Conservation (phyloP, 2,113 vertebrate genomes). For the Hippocampus barbouri region DNA sequence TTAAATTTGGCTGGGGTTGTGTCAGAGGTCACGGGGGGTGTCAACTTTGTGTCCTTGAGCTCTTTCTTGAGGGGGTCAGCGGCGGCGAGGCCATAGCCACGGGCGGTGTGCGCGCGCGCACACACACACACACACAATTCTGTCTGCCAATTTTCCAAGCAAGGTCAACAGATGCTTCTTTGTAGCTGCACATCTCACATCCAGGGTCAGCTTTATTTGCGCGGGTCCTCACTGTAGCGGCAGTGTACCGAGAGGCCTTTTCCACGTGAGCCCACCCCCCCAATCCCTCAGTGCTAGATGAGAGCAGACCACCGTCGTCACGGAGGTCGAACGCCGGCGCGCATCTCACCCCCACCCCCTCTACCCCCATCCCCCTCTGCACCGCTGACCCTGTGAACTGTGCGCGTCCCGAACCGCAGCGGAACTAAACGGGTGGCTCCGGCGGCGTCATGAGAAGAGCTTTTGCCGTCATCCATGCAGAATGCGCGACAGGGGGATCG, state of each 20-base stretch:
- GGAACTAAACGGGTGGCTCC: constrained; percentile 72
- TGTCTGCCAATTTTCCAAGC: constrained; percentile 29
- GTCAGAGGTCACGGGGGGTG: constrained; percentile 43
- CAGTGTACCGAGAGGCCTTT: constrained; percentile 10
- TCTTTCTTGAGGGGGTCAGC: constrained; percentile 48
- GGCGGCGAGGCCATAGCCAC: constrained; percentile 56
- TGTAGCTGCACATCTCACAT: constrained; percentile 20
- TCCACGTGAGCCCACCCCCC: constrained; percentile 4
- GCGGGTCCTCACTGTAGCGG: constrained; percentile 19
- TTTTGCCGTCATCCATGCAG: constrained; percentile 63
- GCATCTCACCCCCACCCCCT: constrained; percentile 4
- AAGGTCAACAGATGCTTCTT: constrained; percentile 37
- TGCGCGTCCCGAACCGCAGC: constrained; percentile 66
- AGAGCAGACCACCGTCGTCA: constrained; percentile 15
- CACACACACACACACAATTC: constrained; percentile 13
- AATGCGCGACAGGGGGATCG: constrained; percentile 69
- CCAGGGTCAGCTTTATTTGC: constrained; percentile 35
- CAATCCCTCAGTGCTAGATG: constrained; percentile 11
- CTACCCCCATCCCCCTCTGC: constrained; percentile 21
- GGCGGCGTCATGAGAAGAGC: constrained; percentile 65
- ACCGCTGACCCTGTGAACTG: constrained; percentile 62
- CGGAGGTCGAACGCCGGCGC: not conserved
- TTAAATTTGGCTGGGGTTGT: constrained; percentile 57
- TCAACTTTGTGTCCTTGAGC: constrained; percentile 56
- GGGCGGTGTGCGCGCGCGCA: constrained; percentile 21